Conservation (phyloP, 1,140 invertebrate species). For the Pygmarrhopalites habei region DNA sequence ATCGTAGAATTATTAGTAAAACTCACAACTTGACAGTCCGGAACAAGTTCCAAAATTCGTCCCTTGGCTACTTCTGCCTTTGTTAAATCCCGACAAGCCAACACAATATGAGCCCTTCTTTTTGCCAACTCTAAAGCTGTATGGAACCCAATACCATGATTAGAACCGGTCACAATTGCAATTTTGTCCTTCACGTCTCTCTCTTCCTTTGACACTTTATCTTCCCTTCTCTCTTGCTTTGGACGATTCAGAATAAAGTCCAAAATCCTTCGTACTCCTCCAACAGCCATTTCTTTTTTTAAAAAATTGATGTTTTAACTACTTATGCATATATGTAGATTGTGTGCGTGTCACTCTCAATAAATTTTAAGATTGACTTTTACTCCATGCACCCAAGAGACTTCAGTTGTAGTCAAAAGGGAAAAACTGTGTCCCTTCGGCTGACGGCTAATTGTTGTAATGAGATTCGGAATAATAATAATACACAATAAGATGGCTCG, state of each 20-base stretch:
- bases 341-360: no score
- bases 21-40: background rate
- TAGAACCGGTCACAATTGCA: background rate
- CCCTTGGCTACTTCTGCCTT: slow-evolving; percentile 36
- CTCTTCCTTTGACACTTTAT: background rate
- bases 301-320: background rate
- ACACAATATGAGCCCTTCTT: slow-evolving; percentile 46
- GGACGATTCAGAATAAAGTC: background rate
- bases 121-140: slow-evolving; percentile 46
- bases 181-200: no score
- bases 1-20: background rate
- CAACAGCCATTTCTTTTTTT: background rate
- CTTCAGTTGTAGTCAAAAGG: no score
- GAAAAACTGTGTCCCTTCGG: no score
- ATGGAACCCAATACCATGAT: slow-evolving; percentile 51
- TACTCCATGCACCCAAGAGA: no score
- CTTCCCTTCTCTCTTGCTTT: background rate
- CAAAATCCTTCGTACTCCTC: background rate
- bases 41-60: background rate
- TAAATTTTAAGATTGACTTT: no score
- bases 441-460: no score
- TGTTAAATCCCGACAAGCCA: slow-evolving; percentile 47
- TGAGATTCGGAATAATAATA: no score
- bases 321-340: no score
- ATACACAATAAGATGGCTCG: no score